phyloP scores from a whole-genome alignment of 2,797 vertebrate genomes.

The Gallinago stenura region DNA sequence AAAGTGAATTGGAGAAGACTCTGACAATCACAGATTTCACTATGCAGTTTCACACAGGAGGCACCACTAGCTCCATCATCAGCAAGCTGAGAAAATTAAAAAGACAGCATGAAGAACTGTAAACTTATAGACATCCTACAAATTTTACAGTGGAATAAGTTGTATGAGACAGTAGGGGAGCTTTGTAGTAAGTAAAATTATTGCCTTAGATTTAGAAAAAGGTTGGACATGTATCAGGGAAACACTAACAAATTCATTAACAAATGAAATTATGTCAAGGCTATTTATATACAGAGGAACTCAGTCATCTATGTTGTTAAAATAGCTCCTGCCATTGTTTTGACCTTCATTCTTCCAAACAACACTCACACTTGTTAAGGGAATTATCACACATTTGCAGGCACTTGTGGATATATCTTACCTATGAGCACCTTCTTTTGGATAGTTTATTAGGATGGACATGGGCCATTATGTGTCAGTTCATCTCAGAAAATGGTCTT shows the following conservation, averaged over 20 bases:
- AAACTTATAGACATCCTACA: neutral
- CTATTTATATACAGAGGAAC: neutral
- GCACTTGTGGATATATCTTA: neutral
- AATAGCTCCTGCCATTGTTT: neutral
- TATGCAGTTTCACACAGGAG: neutral
- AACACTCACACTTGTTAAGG: neutral
- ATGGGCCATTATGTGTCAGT: accelerated
- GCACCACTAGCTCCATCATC: neutral
- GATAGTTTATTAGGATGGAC: neutral
- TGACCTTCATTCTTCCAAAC: neutral
- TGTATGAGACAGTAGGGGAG: neutral
- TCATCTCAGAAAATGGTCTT: neutral
- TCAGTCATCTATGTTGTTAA: neutral
- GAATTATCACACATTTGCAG: neutral
- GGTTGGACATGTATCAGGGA: neutral
- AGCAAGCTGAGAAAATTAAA: neutral
- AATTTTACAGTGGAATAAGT: neutral
- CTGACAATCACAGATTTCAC: neutral
- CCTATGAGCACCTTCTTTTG: neutral
- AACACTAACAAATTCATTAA: neutral
- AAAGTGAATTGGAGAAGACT: neutral
- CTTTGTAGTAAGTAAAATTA: neutral
- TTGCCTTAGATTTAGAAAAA: neutral
- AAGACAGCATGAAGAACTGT: neutral
- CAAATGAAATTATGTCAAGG: neutral